A percentile compares a stretch with the other conserved stretches of the same genome.
phyloP scores from a whole-genome alignment of 1,140 invertebrate species.

The Cotesia glomerata region DNA sequence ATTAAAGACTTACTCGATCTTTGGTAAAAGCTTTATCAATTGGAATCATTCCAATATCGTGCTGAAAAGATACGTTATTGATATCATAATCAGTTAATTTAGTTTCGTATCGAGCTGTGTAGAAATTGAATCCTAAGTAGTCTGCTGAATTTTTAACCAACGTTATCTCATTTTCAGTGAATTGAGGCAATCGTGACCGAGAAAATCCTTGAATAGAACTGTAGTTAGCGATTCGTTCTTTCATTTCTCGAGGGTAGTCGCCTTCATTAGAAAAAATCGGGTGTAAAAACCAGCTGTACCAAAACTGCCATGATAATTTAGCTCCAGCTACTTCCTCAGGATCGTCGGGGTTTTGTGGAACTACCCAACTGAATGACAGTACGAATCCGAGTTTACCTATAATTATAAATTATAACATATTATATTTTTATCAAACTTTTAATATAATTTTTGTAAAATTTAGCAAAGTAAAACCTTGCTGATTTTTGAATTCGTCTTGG shows the following conservation, averaged over 20 bases:
- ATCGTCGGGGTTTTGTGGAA: constrained; percentile 58
- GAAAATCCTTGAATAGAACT: constrained; percentile 57
- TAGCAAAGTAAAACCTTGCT: constrained; percentile 46
- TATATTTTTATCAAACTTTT: constrained; percentile 2
- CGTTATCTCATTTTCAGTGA: constrained; percentile 58
- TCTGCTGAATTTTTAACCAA: constrained; percentile 56
- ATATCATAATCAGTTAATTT: constrained; percentile 10
- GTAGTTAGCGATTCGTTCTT: constrained; percentile 53
- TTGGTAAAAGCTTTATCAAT: no score
- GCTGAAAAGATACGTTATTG: constrained; percentile 11
- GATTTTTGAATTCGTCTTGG: constrained; percentile 48
- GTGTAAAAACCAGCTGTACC: constrained; percentile 65
- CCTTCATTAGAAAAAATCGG: constrained; percentile 62
- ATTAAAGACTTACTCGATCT: no score
- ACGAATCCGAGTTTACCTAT: constrained; percentile 70
- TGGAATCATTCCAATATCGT: constrained; percentile 1
- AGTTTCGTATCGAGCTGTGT: constrained; percentile 35
- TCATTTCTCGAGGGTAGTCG: constrained; percentile 65
- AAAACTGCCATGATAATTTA: constrained; percentile 63
- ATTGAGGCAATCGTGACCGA: constrained; percentile 62
- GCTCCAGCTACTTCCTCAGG: constrained; percentile 64
- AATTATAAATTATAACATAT: constrained; percentile 28
- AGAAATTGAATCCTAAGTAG: constrained; percentile 60
- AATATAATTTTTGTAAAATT: constrained; percentile 11
- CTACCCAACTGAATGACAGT: constrained; percentile 68